Percentiles rank a stretch among this genome's conserved stretches.
Conservation (phyloP, 2,797 vertebrate genomes). For the Sebastes variabilis region DNA sequence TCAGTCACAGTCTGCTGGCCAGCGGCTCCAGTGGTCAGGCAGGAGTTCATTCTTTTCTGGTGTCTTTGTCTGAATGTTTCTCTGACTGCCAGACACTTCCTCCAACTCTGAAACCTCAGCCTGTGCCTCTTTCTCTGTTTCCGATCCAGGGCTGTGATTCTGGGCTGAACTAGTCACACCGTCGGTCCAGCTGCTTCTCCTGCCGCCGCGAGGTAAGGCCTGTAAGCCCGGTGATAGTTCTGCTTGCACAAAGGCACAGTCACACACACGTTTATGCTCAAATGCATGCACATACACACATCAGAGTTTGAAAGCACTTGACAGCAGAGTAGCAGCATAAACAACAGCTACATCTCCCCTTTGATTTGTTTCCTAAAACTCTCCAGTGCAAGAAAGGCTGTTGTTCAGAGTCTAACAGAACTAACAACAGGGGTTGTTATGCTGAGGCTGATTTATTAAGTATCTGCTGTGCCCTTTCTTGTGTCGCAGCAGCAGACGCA, state of each 20-base stretch:
- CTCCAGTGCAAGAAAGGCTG: background rate
- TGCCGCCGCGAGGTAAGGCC: conserved; percentile 65
- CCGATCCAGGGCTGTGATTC: conserved; percentile 72
- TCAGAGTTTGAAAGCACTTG: conserved; percentile 26
- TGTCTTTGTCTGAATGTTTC: conserved; percentile 57
- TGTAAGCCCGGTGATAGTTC: conserved; percentile 72
- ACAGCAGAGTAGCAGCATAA: conserved; percentile 16
- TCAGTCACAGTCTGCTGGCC: conserved; percentile 57
- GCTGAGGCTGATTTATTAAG: conserved; percentile 12
- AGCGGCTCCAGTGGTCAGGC: conserved; percentile 62
- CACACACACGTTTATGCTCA: background rate
- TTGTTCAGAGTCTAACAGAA: conserved; percentile 16
- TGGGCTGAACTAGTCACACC: conserved; percentile 56
- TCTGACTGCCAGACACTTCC: conserved; percentile 57
- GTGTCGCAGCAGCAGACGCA: conserved; percentile 12
- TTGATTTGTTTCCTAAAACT: conserved; percentile 34
- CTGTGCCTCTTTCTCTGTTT: conserved; percentile 48
- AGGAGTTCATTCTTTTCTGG: conserved; percentile 59
- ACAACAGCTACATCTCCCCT: conserved; percentile 20
- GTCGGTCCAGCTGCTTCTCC: conserved; percentile 42
- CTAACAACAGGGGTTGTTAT: conserved; percentile 6
- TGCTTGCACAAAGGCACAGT: conserved; percentile 54
- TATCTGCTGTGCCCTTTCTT: conserved; percentile 1
- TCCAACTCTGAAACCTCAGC: conserved; percentile 55
- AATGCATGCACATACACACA: background rate